Base-by-base conservation (phyloP, 2,888 invertebrate genomes). In the Oegoconia quadripuncta region DNA sequence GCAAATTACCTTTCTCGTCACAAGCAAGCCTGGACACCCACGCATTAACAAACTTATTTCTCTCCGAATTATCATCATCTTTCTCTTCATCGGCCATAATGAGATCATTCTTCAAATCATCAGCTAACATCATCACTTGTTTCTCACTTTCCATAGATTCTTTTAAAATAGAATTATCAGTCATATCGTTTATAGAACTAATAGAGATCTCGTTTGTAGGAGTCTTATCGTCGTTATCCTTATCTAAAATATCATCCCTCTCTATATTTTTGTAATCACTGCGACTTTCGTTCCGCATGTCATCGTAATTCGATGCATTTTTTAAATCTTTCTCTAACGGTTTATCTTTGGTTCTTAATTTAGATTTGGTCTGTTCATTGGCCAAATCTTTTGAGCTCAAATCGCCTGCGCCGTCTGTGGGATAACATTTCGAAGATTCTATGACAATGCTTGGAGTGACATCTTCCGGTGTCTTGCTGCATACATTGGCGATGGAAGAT, bases 101-200 rank as follows among this genome's bases (percentile, higher is more conserved):
- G 46, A 88, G 71, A 68, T 88, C 88, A 64, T 74, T 78, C 61
- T 88, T 88, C 39, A 88, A 68, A 59, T 87, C 87, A 48, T 88
- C 88, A 30, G 86, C 81, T 22, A 81, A 66, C 46, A 86, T 50
- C 66, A 81, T 68, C 17, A 74, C 68, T 45, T 87, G 84, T 45
- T 86, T 83, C 50, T 86, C 87, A 48, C 88, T 88, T 41, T 88
- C 88, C 59, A 88, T 65, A 12, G 88, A 88, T 53, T 88, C 88
- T 52, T 78, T 86, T 2, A 88, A 51, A 41, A 87, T 71, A 23
- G 88, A 86, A 37, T 86, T 86, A 51, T 88, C 87, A 29, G 88
- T 88, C 48, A 84, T 78, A 57, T 88, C 88, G 43, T 86, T 86
- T 28, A 86, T 76, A 7, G 87, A 88, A 59, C 83, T 81, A 41